Conservation (phyloP, 23 tunicate genomes). For the Botrylloides violaceus region DNA sequence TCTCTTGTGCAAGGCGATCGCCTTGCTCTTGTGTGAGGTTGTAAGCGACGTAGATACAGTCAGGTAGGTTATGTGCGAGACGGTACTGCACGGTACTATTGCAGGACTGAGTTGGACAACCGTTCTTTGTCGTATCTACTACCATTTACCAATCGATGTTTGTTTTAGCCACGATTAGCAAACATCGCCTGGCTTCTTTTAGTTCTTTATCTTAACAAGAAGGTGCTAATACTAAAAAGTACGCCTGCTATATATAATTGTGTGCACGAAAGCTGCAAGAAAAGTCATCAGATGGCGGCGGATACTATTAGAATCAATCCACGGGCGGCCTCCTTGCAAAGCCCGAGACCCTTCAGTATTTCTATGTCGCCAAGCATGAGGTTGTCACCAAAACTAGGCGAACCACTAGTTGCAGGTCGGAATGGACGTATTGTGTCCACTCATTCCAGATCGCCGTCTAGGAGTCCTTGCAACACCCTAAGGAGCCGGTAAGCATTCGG, state of each 20-base stretch:
- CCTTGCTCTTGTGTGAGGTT: no score
- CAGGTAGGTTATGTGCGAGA: no score
- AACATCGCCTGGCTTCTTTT: no score
- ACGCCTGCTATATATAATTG: neutral
- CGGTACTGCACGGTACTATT: no score
- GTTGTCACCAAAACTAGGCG: conserved; percentile 19
- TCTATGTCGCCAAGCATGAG: conserved; percentile 11
- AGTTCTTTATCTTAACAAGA: neutral
- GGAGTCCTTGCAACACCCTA: conserved; percentile 16
- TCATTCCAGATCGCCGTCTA: conserved; percentile 1
- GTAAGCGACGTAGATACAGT: no score
- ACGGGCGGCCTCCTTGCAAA: conserved; percentile 11
- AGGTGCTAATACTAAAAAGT: neutral
- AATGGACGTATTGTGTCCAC: conserved; percentile 14
- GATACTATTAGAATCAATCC: conserved; percentile 10
- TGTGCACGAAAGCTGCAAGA: neutral
- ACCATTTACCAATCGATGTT: no score
- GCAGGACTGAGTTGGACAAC: no score
- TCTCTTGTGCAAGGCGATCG: no score
- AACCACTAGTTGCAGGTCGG: conserved; percentile 13
- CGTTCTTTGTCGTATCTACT: no score
- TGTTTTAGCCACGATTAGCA: no score
- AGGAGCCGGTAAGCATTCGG: conserved; percentile 5
- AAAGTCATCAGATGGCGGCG: neutral
- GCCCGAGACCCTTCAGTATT: conserved; percentile 16